Percentiles rank a stretch among this genome's conserved stretches.
Conservation (phyloP, 1,140 invertebrate genomes). For the Metaphire vulgaris region DNA sequence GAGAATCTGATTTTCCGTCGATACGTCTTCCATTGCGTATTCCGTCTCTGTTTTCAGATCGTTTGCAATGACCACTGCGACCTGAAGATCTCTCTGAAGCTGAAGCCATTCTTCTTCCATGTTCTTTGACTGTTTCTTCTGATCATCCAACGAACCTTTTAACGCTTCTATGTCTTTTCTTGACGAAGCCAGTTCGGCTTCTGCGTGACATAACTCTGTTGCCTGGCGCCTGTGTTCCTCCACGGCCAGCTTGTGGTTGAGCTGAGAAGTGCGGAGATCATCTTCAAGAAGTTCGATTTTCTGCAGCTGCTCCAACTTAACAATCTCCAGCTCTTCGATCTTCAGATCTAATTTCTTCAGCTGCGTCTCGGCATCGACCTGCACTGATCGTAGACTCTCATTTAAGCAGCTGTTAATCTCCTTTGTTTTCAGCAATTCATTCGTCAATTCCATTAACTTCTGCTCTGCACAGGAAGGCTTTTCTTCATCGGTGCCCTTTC, state of each 20-base stretch:
- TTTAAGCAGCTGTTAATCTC: slow-evolving; percentile 66
- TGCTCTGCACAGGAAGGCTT: slow-evolving; percentile 45
- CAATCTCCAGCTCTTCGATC: slow-evolving; percentile 64
- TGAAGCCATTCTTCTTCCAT: slow-evolving; percentile 81
- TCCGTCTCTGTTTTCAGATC: slow-evolving; percentile 66
- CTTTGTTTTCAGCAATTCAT: slow-evolving; percentile 66
- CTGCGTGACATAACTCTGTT: slow-evolving; percentile 22
- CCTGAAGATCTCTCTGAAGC: slow-evolving; percentile 83
- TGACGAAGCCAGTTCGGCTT: slow-evolving; percentile 37
- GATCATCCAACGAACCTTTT: background rate
- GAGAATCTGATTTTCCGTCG: slow-evolving; percentile 71
- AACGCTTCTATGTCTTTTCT: slow-evolving; percentile 6
- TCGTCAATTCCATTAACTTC: slow-evolving; percentile 62
- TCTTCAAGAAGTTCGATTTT: slow-evolving; percentile 69
- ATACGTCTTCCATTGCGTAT: slow-evolving; percentile 70
- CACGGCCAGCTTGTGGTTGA: slow-evolving; percentile 63
- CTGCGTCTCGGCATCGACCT: slow-evolving; percentile 70
- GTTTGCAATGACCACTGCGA: slow-evolving; percentile 87
- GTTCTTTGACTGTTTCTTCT: slow-evolving; percentile 28
- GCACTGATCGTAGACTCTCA: slow-evolving; percentile 65
- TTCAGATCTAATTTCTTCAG: slow-evolving; percentile 57
- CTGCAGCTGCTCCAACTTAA: slow-evolving; percentile 62
- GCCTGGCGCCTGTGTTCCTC: slow-evolving; percentile 69
- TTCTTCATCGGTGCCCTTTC: slow-evolving; percentile 55
- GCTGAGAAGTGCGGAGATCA: slow-evolving; percentile 65